Conservation (phyloP, 2,113 vertebrate genomes). For the Mesitornis unicolor region DNA sequence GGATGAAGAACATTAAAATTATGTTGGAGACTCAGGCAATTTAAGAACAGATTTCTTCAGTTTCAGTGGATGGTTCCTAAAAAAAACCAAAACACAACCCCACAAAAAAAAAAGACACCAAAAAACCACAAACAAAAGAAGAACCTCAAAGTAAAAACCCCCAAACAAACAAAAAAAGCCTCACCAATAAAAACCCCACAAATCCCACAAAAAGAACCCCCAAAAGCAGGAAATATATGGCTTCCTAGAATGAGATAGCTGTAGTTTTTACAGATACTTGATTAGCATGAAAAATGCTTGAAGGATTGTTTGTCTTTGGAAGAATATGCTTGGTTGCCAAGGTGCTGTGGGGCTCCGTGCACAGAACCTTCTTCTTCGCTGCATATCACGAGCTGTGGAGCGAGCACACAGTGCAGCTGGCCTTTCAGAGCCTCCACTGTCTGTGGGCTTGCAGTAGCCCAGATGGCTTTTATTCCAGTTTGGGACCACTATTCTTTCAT, state of each 20-base stretch:
- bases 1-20: background rate
- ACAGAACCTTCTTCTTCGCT: background rate
- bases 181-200: background rate
- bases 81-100: background rate
- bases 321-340: background rate
- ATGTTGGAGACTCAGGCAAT: background rate
- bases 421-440: background rate
- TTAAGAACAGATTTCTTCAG: background rate
- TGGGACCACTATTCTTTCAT: background rate
- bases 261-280: background rate
- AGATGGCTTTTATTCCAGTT: background rate
- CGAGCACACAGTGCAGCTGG: accelerated
- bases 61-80: background rate
- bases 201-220: background rate
- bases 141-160: background rate
- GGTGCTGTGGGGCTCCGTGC: background rate
- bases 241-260: background rate
- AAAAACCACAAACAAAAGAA: background rate
- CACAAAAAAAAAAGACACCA: background rate
- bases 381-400: accelerated
- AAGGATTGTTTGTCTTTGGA: background rate
- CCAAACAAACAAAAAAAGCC: background rate
- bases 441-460: background rate
- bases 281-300: background rate
- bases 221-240: background rate